Evolutionary conservation across 2,797 vertebrate genomes (phyloP), one percentile per base, ranked within the genome.

Genomic region (Hydrolagus colliei): DNA sequence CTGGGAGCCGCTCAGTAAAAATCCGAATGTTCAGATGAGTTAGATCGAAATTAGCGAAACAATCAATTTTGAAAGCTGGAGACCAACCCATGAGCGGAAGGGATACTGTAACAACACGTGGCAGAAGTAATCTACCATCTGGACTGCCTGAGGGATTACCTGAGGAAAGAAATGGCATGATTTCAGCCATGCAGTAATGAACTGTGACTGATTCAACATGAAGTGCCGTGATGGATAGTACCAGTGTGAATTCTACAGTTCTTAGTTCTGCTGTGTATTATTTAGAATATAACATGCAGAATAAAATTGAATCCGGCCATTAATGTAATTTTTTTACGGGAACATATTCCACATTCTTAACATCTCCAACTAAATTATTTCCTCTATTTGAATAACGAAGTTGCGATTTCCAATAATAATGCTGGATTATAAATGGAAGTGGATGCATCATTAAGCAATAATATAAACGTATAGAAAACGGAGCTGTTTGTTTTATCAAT

Each of bases 151-250:
- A 9, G 27, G 27, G 27, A 67, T 16, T 35, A 67, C 27, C 79
- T 65, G 27, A 27, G 16, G 68, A 32, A 63, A 80, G 16, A 35
- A 16, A 3, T 68, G 62, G 67, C 32, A 41, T 68, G 63, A 65
- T 20, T 82, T 82, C 79, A 67, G 22, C 13, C 62, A 80, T 67
- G 22, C 62, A 80, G 13, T 63, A 67, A 67, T 41, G 14, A 82
- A 82, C 79, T 68, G 79, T 82, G 79, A 82, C 27, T 68, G 67
- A 65, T 80, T 35, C 78, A 80, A 35, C 63, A 67, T 82, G 79
- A 82, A 32, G 27, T 82, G 27, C n/a, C 4, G 63, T 82, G 62
- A 82, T 82, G 78, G 63, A 82, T 32, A 32, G 79, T 10, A 67
- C 27, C 4, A 16, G 67, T 20, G 27, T 32, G 13, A 65, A 32